Percentiles rank a stretch among this genome's conserved stretches.
phyloP scores from a whole-genome alignment of 2,113 vertebrate species.

The Odocoileus hemionus region DNA sequence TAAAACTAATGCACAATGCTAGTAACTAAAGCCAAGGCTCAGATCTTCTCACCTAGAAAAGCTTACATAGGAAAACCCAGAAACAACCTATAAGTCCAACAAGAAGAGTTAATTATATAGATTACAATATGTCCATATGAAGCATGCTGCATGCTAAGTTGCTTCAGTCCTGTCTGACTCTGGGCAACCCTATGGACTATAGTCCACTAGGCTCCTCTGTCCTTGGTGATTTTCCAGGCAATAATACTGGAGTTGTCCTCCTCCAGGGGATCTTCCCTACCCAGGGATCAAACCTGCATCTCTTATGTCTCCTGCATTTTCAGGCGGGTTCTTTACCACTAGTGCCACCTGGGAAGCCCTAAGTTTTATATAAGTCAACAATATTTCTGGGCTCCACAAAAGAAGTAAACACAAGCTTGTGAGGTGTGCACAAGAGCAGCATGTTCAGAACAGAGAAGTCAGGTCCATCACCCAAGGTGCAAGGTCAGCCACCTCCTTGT shows the following conservation, averaged over 20 bases:
- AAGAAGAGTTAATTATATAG: too few species aligned
- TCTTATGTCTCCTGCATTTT: background rate
- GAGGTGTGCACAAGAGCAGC: background rate
- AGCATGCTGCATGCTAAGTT: background rate
- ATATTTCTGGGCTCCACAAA: background rate
- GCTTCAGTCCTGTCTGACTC: background rate
- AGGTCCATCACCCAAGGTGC: background rate
- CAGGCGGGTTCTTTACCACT: background rate
- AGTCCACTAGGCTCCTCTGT: background rate
- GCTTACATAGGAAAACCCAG: background rate
- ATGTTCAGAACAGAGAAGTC: background rate
- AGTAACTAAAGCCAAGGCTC: background rate
- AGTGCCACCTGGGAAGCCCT: background rate
- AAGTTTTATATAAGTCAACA: background rate
- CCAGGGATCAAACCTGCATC: accelerated
- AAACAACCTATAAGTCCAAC: background rate
- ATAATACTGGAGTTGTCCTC: too few species aligned
- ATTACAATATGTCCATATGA: background rate
- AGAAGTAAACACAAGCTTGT: background rate
- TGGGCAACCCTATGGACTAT: background rate
- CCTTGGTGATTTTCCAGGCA: accelerated
- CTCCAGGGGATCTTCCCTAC: background rate
- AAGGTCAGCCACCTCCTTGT: background rate
- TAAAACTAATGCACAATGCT: background rate
- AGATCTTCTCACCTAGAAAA: background rate